Conservation (phyloP, 2,888 invertebrate genomes). For the Synergus laeviventris region DNA sequence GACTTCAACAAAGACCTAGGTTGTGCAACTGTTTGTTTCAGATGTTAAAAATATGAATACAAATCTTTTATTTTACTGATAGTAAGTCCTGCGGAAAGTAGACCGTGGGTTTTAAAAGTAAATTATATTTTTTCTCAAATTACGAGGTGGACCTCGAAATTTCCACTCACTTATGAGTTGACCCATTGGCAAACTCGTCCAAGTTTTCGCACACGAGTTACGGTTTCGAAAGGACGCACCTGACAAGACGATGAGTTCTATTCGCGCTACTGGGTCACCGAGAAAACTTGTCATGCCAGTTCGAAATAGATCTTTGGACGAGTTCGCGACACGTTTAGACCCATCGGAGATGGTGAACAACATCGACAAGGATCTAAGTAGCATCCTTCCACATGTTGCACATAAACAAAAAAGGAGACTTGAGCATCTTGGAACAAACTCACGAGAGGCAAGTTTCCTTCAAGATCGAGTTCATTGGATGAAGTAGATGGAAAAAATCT, state of each 20-base stretch:
- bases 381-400: not conserved
- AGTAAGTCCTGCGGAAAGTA: not conserved
- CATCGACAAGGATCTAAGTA: constrained; percentile 3
- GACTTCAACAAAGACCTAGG: not conserved
- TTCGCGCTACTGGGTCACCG: constrained; percentile 72
- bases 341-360: constrained; percentile 16
- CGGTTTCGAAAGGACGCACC: constrained; percentile 64
- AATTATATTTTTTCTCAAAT: constrained; percentile 11
- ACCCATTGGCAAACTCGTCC: constrained; percentile 56
- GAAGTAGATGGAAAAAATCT: not conserved
- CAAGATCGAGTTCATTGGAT: not conserved
- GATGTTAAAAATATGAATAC: not conserved
- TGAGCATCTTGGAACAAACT: constrained; percentile 5
- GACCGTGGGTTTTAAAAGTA: not conserved
- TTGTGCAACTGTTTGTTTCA: not conserved
- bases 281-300: constrained; percentile 64
- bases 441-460: not conserved
- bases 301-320: constrained; percentile 58
- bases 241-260: constrained; percentile 63
- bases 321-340: constrained; percentile 27
- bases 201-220: constrained; percentile 62
- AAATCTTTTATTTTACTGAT: not conserved
- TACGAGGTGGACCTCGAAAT: constrained; percentile 27
- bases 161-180: constrained; percentile 55
- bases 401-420: constrained; percentile 21